Percentiles rank a stretch among this genome's conserved stretches.
These are phyloP conservation scores for Botia almorhae DNA, from an alignment of 2,797 vertebrate genomes.

Conservation along the genomic window DNA sequence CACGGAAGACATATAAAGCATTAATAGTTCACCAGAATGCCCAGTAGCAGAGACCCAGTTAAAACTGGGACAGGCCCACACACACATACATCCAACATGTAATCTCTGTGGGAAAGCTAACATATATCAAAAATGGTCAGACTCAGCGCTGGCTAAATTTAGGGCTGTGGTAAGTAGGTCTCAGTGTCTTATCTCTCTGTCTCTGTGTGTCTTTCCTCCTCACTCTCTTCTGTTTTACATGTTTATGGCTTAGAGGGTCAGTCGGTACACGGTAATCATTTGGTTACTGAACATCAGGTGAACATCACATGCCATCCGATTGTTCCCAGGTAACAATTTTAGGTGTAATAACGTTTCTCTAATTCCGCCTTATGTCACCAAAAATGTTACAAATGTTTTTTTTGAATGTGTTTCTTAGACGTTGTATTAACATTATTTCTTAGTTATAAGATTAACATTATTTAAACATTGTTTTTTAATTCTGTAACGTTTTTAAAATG, in stretches of 20 bases:
- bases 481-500: no score
- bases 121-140: constrained; percentile 56
- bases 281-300: constrained; percentile 24
- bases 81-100: constrained; percentile 39
- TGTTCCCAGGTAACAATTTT: no score
- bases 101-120: constrained; percentile 61
- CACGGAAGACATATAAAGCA: no score
- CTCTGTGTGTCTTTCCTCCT: not conserved
- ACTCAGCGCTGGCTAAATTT: constrained; percentile 53
- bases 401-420: no score
- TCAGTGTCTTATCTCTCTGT: constrained; percentile 40
- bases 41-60: constrained; percentile 56
- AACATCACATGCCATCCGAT: not conserved
- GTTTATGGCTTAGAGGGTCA: constrained; percentile 20
- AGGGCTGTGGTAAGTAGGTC: constrained; percentile 58
- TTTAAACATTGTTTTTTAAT: no score
- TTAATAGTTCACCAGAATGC: constrained; percentile 36
- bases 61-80: constrained; percentile 55
- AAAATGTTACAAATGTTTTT: no score
- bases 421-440: no score
- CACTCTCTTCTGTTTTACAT: not conserved
- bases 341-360: no score
- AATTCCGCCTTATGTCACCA: no score
- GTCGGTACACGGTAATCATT: constrained; percentile 48
- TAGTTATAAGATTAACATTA: no score